Base-by-base conservation (phyloP, 1,140 invertebrate genomes). In the Listronotus oregonensis region DNA sequence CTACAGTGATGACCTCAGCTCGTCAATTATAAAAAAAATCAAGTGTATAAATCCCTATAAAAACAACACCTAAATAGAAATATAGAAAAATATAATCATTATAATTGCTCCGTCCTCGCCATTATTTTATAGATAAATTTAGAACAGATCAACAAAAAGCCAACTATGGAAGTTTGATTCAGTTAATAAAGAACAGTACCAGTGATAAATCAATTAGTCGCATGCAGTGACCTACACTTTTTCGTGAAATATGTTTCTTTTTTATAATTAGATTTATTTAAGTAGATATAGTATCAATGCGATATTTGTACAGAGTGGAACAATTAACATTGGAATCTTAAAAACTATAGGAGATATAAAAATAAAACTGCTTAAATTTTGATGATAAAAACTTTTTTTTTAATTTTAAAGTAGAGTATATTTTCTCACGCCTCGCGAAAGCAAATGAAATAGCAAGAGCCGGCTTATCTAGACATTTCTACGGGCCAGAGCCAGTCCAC, bases 11-110 rank as follows among this genome's bases (percentile, higher is more conserved):
- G 39, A 55, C 52, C 52, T 39, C 40, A 42, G 14, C 14, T 55
- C 11, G 14, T 42, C 49, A 18, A 31, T 34, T 31, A 17, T 0
- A 34, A 34, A 51, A 51, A 51, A 51, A 34, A 31, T 31, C 49
- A 51, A 51, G 49, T 51, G 49, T 32, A 51, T 34, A 51, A 51
- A 40, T 40, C 34, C 31, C 37, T 55, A 55, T 55, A 55, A 55
- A 55, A 55, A 40, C 52, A 51, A 42, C 52, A 55, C 52, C 21
- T 55, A 55, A 55, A 55, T 55, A 55, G 12, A 55, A 37, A 55
- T 27, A 55, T 55, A 42, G 18, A 15, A 42, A 40, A 55, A 55
- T 40, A 55, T 17, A 15, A 15, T 8, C 21, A 40, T 27, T 27
- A 55, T 54, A 31, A 54, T 54, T 55, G 12, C 52, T 11, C n/a